phyloP scores from a whole-genome alignment of 1,140 invertebrate genomes.

The Drosophila asahinai region DNA sequence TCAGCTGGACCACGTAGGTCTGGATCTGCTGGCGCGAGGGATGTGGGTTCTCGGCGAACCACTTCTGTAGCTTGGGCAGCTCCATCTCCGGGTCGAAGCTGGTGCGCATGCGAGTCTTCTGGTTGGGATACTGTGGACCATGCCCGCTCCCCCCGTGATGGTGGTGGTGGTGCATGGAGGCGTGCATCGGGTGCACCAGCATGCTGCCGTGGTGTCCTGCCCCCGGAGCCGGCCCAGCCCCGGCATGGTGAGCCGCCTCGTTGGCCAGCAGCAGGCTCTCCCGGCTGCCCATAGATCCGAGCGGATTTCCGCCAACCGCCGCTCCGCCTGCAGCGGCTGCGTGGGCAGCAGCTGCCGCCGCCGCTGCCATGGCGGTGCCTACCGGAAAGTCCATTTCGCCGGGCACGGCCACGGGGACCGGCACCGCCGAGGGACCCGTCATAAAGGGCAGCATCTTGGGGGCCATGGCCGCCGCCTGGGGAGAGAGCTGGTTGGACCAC shows the following conservation, averaged over 20 bases:
- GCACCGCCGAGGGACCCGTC: conserved; percentile 67
- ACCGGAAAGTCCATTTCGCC: conserved; percentile 85
- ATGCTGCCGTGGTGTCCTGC: conserved; percentile 68
- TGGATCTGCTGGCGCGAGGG: conserved; percentile 97
- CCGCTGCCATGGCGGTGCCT: conserved; percentile 83
- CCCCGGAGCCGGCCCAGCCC: conserved; percentile 52
- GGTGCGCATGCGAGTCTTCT: conserved; percentile 96
- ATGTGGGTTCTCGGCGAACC: conserved; percentile 98
- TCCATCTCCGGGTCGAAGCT: conserved; percentile 98
- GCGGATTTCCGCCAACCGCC: conserved; percentile 85
- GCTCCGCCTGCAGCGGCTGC: conserved; percentile 86
- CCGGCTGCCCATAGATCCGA: conserved; percentile 81
- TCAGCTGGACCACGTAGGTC: conserved; percentile 96
- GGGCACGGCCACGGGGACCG: conserved; percentile 63
- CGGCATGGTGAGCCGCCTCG: conserved; percentile 58
- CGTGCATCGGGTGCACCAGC: conserved; percentile 88
- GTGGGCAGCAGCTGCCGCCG: conserved; percentile 84
- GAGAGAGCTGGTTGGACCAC: conserved; percentile 89
- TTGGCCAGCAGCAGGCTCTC: conserved; percentile 76
- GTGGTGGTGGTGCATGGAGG: conserved; percentile 87
- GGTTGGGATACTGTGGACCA: conserved; percentile 88
- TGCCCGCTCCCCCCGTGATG: conserved; percentile 88
- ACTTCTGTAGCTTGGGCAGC: conserved; percentile 96
- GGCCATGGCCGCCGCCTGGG: conserved; percentile 85
- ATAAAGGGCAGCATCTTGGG: conserved; percentile 85